Percentiles rank a stretch among this genome's conserved stretches.
These are phyloP conservation scores for Neuroterus valhalla DNA, from an alignment of 1,140 invertebrate species.

Conservation along the genomic window DNA sequence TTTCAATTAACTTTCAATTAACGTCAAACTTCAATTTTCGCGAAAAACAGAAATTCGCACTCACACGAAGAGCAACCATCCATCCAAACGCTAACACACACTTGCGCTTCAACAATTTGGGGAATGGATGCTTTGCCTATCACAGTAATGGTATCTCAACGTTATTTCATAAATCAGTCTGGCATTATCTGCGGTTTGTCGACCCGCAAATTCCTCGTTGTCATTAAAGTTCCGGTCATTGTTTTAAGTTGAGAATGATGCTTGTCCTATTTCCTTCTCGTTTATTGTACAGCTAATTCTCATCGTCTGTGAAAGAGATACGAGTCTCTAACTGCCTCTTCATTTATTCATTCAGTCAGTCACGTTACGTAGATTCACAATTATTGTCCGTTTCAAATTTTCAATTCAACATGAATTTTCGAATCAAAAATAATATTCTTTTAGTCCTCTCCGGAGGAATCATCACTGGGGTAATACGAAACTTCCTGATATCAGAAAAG, in stretches of 20 bases:
- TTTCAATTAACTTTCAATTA: conserved; percentile 42
- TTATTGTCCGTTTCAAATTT: no score
- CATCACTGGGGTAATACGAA: no score
- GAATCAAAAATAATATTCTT: no score
- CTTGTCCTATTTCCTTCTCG: neutral
- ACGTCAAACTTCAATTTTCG: conserved; percentile 31
- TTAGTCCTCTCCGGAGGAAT: no score
- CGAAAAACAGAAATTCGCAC: conserved; percentile 36
- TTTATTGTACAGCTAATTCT: neutral
- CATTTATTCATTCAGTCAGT: no score
- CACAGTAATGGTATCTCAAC: conserved; percentile 26
- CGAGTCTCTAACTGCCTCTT: no score
- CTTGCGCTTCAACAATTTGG: conserved; percentile 1
- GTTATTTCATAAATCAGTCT: conserved; percentile 27
- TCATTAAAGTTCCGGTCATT: conserved; percentile 28
- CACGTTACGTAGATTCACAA: no score
- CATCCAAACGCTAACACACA: conserved; percentile 12
- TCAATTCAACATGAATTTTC: no score
- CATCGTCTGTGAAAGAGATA: neutral
- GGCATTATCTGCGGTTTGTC: conserved; percentile 26
- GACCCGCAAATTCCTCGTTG: conserved; percentile 21
- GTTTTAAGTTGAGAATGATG: conserved; percentile 21
- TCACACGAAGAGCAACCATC: neutral
- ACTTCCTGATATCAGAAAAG: no score
- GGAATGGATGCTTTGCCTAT: conserved; percentile 19